phyloP scores from a whole-genome alignment of 2,797 vertebrate genomes.

The Diplodus puntazzo region DNA sequence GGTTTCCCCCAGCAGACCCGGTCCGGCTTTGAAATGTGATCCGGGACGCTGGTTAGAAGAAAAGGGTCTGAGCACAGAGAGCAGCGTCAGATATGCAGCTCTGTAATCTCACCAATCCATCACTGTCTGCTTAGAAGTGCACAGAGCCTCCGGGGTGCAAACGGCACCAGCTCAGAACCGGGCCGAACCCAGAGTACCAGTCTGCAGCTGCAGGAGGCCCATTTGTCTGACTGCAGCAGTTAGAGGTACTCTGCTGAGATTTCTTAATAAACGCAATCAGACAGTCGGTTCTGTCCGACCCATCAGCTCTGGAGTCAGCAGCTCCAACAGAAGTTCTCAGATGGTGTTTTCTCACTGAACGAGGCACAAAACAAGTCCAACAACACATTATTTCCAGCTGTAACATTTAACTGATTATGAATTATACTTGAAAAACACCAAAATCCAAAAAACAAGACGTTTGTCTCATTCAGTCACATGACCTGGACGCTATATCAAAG shows the following conservation, averaged over 20 bases:
- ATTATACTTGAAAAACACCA: too few relatives aligned
- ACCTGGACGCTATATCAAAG: too few relatives aligned
- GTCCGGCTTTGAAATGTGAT: slow-evolving; percentile 86
- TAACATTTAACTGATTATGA: too few relatives aligned
- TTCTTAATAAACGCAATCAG: neutral
- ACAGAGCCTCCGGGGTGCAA: slow-evolving; percentile 26
- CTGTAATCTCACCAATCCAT: slow-evolving; percentile 62
- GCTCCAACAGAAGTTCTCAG: too few relatives aligned
- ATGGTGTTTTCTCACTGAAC: too few relatives aligned
- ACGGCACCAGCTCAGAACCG: neutral
- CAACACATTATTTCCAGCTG: too few relatives aligned
- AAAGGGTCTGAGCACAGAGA: slow-evolving; percentile 28
- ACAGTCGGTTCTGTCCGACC: neutral
- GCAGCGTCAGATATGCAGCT: slow-evolving; percentile 47
- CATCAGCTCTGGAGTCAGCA: too few relatives aligned
- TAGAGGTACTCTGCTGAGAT: neutral
- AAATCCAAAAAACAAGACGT: too few relatives aligned
- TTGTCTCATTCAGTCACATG: too few relatives aligned
- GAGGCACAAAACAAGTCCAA: too few relatives aligned
- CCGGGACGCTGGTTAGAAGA: slow-evolving; percentile 71
- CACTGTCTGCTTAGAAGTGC: slow-evolving; percentile 59
- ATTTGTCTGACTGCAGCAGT: neutral
- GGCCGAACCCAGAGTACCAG: neutral
- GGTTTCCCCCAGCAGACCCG: slow-evolving; percentile 79
- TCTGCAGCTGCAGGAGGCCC: neutral